Percentiles rank a stretch among this genome's conserved stretches.
Evolutionary conservation across 2,113 vertebrate species (phyloP).

Genomic region (Urocitellus parryii): DNA sequence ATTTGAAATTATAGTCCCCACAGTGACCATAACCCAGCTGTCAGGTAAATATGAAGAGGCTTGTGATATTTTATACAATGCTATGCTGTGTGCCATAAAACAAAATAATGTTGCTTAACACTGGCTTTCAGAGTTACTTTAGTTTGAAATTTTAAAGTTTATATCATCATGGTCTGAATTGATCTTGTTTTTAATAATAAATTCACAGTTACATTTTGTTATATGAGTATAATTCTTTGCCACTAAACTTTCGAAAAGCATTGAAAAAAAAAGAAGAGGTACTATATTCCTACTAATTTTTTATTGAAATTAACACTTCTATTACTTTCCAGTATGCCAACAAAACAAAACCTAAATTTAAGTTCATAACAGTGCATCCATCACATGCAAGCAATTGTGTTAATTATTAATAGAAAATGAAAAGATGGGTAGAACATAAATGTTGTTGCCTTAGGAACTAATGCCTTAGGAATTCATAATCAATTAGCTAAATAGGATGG

Average conservation of each 20-base stretch:
- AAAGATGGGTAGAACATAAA: not conserved
- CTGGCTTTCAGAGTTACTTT: constrained; percentile 47
- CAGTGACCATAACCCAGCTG: constrained; percentile 50
- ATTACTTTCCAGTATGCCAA: not conserved
- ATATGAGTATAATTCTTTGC: not conserved
- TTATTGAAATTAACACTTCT: constrained; percentile 5
- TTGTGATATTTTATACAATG: constrained; percentile 40
- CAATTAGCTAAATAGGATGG: not conserved
- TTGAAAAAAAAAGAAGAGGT: not conserved
- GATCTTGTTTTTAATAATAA: constrained; percentile 47
- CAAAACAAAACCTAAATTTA: constrained; percentile 15
- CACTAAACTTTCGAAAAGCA: not conserved
- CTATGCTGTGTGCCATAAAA: constrained; percentile 31
- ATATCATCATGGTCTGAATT: not conserved
- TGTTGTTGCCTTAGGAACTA: not conserved
- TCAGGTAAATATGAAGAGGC: constrained; percentile 36
- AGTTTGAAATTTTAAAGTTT: constrained; percentile 52
- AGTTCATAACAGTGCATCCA: not conserved
- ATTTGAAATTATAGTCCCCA: constrained; percentile 51
- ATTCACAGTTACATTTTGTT: not conserved
- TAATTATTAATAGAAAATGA: not conserved
- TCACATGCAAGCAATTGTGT: not conserved
- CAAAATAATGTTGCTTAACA: constrained; percentile 63
- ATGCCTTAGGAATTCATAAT: not conserved
- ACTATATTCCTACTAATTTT: not conserved